Conservation (phyloP, 1,140 invertebrate species). For the Drosophila ogumai region DNA sequence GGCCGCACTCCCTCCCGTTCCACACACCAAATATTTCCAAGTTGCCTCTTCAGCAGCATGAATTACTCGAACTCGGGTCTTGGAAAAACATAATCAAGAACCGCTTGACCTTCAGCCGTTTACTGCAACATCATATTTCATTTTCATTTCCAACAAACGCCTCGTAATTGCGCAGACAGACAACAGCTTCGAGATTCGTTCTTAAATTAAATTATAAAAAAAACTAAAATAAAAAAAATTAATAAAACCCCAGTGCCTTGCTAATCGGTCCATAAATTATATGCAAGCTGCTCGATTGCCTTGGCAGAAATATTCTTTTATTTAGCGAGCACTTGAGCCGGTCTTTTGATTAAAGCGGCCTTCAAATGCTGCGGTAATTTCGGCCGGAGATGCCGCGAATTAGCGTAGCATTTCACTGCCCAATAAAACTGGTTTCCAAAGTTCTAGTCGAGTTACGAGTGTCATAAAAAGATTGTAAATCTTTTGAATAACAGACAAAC, state of each 20-base stretch:
- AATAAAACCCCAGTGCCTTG: slow-evolving; percentile 23
- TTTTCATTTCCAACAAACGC: slow-evolving; percentile 41
- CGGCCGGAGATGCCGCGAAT: slow-evolving; percentile 22
- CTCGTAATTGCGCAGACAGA: slow-evolving; percentile 40
- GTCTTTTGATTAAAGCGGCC: slow-evolving; percentile 33
- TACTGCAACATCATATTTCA: slow-evolving; percentile 60
- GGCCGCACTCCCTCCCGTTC: slow-evolving; percentile 20
- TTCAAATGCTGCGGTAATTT: slow-evolving; percentile 28
- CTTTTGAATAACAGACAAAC: slow-evolving; percentile 6
- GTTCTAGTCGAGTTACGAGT: slow-evolving; percentile 21
- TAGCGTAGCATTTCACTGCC: slow-evolving; percentile 29
- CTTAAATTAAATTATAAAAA: slow-evolving; percentile 46
- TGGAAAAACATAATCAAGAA: slow-evolving; percentile 47
- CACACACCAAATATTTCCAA: slow-evolving; percentile 30
- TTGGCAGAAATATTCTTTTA: slow-evolving; percentile 63
- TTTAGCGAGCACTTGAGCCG: slow-evolving; percentile 28
- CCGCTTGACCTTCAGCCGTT: slow-evolving; percentile 48
- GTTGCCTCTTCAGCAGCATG: slow-evolving; percentile 33
- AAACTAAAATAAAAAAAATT: slow-evolving; percentile 8
- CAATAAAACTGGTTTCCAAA: slow-evolving; percentile 36
- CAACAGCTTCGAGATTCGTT: slow-evolving; percentile 34
- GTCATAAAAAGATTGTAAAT: slow-evolving; percentile 3
- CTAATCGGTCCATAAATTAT: slow-evolving; percentile 60
- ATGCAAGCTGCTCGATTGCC: slow-evolving; percentile 57
- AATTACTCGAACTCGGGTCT: slow-evolving; percentile 8